Base-by-base conservation (phyloP, 2,113 vertebrate species). In the Rhegmatorhina hoffmannsi region DNA sequence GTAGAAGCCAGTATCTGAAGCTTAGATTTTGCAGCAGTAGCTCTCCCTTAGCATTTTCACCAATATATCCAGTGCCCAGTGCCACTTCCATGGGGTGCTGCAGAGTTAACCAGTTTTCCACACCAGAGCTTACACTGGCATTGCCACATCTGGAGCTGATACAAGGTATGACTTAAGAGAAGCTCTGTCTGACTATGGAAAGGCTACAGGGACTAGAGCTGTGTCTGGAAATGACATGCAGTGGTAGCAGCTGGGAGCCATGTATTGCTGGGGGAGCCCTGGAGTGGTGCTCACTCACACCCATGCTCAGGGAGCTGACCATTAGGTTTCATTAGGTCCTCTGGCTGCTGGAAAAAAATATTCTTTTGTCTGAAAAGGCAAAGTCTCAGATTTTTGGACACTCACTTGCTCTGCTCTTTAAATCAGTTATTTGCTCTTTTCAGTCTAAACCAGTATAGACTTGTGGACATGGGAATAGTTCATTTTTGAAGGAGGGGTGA, bases 271-370 rank as follows among this genome's bases (percentile, higher is more conserved):
- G 26, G 25, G 28, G 11, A 91, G 64, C 49, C n/a, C 21, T 6
- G 8, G 10, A 63, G 4, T 0, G 0, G 11, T 15, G 29, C 81
- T 78, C 44, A 15, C 81, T 75, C 44, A 15, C 8, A 36, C 23
- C 20, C 0, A 0, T 19, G 10, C 25, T 55, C 44, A 14, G 34
- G 31, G 44, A 76, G 24, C 63, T 12, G 36, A 46, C 33, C 10
- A 2, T 33, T 8, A 44, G 14, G 16, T 40, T 87, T 72, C 58
- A 1, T 52, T 8, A 53, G 49, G 21, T 83, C 43, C 66, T 78
- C 36, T 60, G 49, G 21, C 44, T 90, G 40, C 49, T 56, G 46
- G 31, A 89, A 62, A 31, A 31, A 76, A 72, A 73, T 31, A 29
- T 18, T 47, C 19, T 47, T 63, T 16, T 5, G 20, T 56, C n/a